Evolutionary conservation across 2,888 invertebrate species (phyloP).

Genomic region (Phyto melanocephala): DNA sequence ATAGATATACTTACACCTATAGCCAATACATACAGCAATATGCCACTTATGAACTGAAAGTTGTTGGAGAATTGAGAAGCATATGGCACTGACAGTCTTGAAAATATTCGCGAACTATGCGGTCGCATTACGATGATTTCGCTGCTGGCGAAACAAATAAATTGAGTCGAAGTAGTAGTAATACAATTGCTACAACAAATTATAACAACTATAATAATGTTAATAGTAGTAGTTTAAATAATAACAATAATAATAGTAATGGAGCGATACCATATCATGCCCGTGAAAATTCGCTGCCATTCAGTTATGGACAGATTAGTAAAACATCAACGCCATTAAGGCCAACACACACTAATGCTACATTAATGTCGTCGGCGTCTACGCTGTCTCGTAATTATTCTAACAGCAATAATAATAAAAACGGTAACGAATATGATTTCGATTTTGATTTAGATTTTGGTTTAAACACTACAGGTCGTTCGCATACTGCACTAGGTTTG

Average conservation of each 20-base stretch:
- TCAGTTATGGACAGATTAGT: slow-evolving; percentile 88
- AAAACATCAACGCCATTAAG: slow-evolving; percentile 73
- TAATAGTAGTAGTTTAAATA: slow-evolving; percentile 67
- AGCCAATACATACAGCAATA: slow-evolving; percentile 10
- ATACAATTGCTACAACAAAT: slow-evolving; percentile 65
- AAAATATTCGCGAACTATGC: slow-evolving; percentile 78
- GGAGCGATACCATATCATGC: slow-evolving; percentile 91
- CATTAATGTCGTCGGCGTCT: slow-evolving; percentile 44
- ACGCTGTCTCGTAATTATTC: slow-evolving; percentile 58
- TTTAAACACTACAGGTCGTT: slow-evolving; percentile 58
- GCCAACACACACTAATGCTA: slow-evolving; percentile 49
- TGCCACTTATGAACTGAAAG: slow-evolving; percentile 56
- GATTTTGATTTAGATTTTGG: slow-evolving; percentile 70
- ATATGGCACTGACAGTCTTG: slow-evolving; percentile 77
- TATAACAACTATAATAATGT: slow-evolving; percentile 67
- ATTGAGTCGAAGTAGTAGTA: slow-evolving; percentile 65
- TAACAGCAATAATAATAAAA: slow-evolving; percentile 46
- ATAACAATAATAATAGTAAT: slow-evolving; percentile 68
- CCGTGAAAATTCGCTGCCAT: slow-evolving; percentile 91
- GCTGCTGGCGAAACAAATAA: slow-evolving; percentile 69
- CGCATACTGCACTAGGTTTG: slow-evolving; percentile 27
- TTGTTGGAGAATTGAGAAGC: slow-evolving; percentile 60
- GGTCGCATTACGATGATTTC: slow-evolving; percentile 77
- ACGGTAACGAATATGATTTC: slow-evolving; percentile 70
- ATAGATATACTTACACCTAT: neutral